These are phyloP conservation scores for Drosophila falleni DNA, from an alignment of 2,888 invertebrate species.

Conservation along the genomic window DNA sequence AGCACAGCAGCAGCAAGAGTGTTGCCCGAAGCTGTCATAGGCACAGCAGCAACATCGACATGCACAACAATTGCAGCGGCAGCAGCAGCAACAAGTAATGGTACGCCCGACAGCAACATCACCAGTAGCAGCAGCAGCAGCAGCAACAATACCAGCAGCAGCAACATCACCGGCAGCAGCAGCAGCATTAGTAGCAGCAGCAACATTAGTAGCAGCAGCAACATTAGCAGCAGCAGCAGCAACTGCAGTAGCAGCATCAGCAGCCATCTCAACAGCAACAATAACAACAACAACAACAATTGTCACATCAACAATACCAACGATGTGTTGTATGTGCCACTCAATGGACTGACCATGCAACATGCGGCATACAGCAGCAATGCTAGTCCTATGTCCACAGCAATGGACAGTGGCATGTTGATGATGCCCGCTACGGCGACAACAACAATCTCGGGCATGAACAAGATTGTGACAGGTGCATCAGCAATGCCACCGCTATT, in stretches of 20 bases:
- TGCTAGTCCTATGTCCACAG: constrained; percentile 23
- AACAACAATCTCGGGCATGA: constrained; percentile 17
- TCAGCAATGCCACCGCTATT: constrained; percentile 41
- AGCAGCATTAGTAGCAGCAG: not conserved
- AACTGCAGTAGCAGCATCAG: constrained; percentile 1
- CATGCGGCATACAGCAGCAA: constrained; percentile 69
- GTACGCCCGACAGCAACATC: not conserved
- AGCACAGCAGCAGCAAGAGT: not conserved
- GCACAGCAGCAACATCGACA: not conserved
- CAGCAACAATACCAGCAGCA: not conserved
- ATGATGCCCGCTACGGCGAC: constrained; percentile 35
- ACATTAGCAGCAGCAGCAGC: constrained; percentile 1
- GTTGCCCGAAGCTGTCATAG: not conserved
- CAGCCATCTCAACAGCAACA: constrained; percentile 21
- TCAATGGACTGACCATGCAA: constrained; percentile 59
- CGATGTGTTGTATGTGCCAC: constrained; percentile 65
- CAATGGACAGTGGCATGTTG: constrained; percentile 44
- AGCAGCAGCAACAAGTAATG: constrained; percentile 20
- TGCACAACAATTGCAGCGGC: constrained; percentile 12
- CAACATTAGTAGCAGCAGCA: not conserved
- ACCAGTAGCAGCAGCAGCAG: constrained; percentile 9
- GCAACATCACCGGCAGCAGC: constrained; percentile 10
- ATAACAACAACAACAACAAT: constrained; percentile 4
- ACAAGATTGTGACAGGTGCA: constrained; percentile 26
- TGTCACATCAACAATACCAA: constrained; percentile 33